Evolutionary conservation across 2,888 invertebrate species (phyloP).

Genomic region (Tetragnatha montana): DNA sequence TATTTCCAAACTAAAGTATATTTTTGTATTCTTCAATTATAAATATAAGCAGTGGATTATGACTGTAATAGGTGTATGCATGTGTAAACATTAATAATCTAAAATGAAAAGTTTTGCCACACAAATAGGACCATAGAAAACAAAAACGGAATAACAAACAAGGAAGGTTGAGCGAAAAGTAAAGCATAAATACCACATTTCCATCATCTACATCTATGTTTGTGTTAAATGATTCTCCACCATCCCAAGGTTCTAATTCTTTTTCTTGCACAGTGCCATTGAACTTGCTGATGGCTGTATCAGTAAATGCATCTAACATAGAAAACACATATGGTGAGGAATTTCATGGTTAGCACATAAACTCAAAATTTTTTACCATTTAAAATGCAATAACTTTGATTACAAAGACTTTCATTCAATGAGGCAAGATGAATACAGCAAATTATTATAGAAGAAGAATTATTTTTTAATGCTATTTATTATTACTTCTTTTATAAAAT

Average conservation of each 20-base stretch:
- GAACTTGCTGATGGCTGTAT: slow-evolving; percentile 90
- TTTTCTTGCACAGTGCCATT: slow-evolving; percentile 84
- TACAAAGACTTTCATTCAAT: neutral
- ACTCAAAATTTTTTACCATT: neutral
- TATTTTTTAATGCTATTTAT: no score
- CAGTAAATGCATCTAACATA: slow-evolving; percentile 84
- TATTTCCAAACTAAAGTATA: no score
- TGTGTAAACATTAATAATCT: neutral
- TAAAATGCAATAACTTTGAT: neutral
- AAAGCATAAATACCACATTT: neutral
- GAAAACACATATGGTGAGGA: neutral
- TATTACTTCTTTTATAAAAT: no score
- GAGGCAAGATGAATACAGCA: no score
- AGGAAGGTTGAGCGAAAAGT: no score
- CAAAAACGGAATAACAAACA: no score
- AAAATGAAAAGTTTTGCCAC: neutral
- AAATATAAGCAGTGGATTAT: neutral
- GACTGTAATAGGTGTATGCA: neutral
- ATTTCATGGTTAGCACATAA: neutral
- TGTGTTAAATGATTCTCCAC: slow-evolving; percentile 53
- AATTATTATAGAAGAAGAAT: neutral
- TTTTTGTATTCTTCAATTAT: no score
- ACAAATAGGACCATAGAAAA: neutral
- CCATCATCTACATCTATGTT: slow-evolving; percentile 50
- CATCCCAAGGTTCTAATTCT: slow-evolving; percentile 93